Conservation (phyloP, 2,797 vertebrate genomes). For the Oreochromis grahami region DNA sequence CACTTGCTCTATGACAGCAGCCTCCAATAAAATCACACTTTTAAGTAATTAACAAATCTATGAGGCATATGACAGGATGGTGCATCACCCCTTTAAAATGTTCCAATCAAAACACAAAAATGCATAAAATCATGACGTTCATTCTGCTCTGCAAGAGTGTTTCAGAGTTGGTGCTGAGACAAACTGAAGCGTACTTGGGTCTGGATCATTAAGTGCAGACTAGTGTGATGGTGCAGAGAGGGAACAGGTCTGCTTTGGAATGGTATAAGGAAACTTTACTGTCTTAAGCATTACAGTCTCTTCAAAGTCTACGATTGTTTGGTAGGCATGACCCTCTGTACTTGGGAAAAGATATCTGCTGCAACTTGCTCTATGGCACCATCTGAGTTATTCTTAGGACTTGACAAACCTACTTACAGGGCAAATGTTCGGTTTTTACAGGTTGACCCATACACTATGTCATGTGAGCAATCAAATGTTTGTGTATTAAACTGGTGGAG, state of each 20-base stretch:
- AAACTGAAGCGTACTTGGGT: background rate
- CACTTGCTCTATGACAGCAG: background rate
- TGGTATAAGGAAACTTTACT: rapidly evolving
- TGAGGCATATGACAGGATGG: background rate
- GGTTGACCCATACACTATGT: background rate
- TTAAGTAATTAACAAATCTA: background rate
- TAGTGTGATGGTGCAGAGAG: background rate
- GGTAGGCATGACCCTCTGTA: background rate
- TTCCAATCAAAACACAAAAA: background rate
- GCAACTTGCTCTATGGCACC: background rate
- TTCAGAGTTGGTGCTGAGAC: background rate
- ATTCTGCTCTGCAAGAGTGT: background rate
- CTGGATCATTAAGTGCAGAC: background rate
- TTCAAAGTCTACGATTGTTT: background rate
- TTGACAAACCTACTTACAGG: background rate
- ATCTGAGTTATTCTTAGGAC: background rate
- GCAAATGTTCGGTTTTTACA: background rate
- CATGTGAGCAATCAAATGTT: background rate
- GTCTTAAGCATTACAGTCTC: background rate
- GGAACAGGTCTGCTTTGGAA: background rate
- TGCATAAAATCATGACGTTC: background rate
- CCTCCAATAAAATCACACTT: background rate
- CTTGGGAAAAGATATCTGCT: background rate
- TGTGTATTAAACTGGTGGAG: background rate
- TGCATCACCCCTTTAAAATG: background rate